phyloP scores from a whole-genome alignment of 2,888 invertebrate species.

The Cephonodes hylas region DNA sequence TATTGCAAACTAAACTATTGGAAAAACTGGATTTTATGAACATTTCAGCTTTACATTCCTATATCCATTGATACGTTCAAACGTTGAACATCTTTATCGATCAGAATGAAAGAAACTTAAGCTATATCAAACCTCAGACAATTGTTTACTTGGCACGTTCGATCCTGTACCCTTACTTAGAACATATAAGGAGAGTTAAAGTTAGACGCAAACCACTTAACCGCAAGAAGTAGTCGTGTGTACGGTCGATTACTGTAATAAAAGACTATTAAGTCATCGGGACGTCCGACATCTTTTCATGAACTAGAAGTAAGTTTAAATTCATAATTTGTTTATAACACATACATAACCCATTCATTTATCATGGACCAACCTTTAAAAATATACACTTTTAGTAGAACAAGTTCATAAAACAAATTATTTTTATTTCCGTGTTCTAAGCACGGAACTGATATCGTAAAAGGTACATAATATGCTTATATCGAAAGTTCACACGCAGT shows the following conservation, averaged over 20 bases:
- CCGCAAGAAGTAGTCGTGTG: not conserved
- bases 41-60: not conserved
- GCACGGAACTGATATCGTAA: too few relatives aligned
- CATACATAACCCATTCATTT: too few relatives aligned
- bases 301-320: too few relatives aligned
- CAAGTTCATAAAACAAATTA: too few relatives aligned
- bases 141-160: not conserved
- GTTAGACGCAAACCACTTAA: conserved; percentile 3
- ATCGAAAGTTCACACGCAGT: not conserved
- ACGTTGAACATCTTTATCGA: too few relatives aligned
- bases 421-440: too few relatives aligned
- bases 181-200: not conserved
- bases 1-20: not conserved
- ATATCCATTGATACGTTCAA: too few relatives aligned
- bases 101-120: too few relatives aligned
- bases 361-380: too few relatives aligned
- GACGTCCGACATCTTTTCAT: not conserved
- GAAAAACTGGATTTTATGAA: not conserved
- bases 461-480: too few relatives aligned
- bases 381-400: too few relatives aligned
- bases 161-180: not conserved
- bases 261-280: not conserved
- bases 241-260: not conserved
- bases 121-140: not conserved
- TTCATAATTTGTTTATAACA: too few relatives aligned